Base-by-base conservation (phyloP, 1,140 invertebrate species). In the Tribolium castaneum region DNA sequence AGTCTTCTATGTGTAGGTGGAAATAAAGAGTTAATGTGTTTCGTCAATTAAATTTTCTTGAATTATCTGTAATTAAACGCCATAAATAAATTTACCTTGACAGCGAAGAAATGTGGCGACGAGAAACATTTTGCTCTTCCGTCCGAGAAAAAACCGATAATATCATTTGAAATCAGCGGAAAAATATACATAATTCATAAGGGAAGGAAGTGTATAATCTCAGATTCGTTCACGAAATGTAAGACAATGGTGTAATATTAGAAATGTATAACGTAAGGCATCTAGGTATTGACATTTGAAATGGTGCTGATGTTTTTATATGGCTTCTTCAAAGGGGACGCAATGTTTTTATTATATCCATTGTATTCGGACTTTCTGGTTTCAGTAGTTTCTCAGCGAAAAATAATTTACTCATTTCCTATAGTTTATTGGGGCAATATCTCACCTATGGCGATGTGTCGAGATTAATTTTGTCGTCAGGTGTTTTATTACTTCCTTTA, bases 191-290 rank as follows among this genome's bases (percentile, higher is more conserved):
- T 75, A 75, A 75, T 75, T 75, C 72, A 75, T 75, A 39, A 12
- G 16, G 51, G 51, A 56, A 52, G 49, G 72, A 75, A 59, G 72
- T 56, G 51, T 52, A 75, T 56, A 75, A 75, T 56, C 49, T 59
- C 9, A 54, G 52, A 75, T 75, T 59, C 50, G 72, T 75, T 75
- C 72, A 75, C 72, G 51, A 39, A 75, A 75, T 59, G 72, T 56
- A 54, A 59, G 72, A 75, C 51, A 75, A 56, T 59, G 25, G 71
- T 49, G 72, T 75, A 75, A 75, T 56, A 75, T 75, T 75, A 75
- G 72, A 75, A 75, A 75, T 75, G 72, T 75, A 56, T 75, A 75
- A 59, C 72, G 72, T 59, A 59, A 75, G 72, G 25, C 52, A 74
- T 52, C 50, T 51, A 59, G 72, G 25, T 72, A 75, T 56, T 39